These are phyloP conservation scores for Lycophotia porphyrea DNA, from an alignment of 2,888 invertebrate species.

Conservation along the genomic window DNA sequence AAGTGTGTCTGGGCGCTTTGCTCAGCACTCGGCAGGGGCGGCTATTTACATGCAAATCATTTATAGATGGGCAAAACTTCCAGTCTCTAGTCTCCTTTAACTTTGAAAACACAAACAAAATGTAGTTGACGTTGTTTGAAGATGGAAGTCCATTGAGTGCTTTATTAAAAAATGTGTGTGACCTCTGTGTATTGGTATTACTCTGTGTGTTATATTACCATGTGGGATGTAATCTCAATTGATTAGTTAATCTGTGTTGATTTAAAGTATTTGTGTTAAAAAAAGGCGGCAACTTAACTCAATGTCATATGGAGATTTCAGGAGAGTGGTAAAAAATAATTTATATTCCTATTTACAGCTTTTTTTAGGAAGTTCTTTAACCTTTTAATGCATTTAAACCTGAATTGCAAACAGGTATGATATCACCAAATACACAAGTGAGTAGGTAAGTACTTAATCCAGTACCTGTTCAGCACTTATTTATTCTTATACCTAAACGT, in stretches of 20 bases:
- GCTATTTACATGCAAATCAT: conserved; percentile 86
- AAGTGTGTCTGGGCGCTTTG: conserved; percentile 79
- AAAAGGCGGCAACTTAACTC: not conserved
- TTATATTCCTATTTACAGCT: not conserved
- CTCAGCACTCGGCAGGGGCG: conserved; percentile 68
- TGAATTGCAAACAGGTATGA: conserved; percentile 1
- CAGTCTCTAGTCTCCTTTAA: conserved; percentile 60
- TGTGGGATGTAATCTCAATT: conserved; percentile 3
- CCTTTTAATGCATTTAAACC: conserved; percentile 3
- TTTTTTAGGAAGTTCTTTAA: not conserved
- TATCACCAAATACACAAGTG: conserved; percentile 16
- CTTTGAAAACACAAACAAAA: conserved; percentile 69
- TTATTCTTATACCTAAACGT: conserved; percentile 4
- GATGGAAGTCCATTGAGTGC: conserved; percentile 68
- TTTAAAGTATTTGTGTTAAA: conserved; percentile 12
- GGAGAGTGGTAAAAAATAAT: conserved; percentile 29
- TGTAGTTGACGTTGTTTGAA: conserved; percentile 68
- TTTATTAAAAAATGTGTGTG: conserved; percentile 25
- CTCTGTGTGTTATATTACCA: not conserved
- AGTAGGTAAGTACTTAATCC: not conserved
- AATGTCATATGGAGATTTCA: not conserved
- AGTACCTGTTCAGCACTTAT: conserved; percentile 16
- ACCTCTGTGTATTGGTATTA: conserved; percentile 5
- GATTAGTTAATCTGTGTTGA: conserved; percentile 30
- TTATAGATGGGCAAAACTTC: conserved; percentile 72